phyloP scores from a whole-genome alignment of 2,113 vertebrate genomes.

The Hippocampus comes region DNA sequence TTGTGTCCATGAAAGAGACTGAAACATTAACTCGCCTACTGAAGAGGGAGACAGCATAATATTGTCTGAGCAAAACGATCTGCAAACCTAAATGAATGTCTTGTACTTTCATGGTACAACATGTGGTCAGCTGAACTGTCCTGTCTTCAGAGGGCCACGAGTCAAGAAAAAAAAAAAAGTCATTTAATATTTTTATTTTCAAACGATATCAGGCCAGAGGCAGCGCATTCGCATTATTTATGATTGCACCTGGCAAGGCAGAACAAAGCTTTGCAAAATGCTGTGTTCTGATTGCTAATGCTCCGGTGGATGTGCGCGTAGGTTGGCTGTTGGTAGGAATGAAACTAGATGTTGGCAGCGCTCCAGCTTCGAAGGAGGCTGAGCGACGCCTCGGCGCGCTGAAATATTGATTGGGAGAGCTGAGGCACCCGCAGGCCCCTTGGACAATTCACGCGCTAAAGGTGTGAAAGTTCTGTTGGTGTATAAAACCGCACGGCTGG shows the following conservation, averaged over 20 bases:
- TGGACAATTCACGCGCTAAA: constrained; percentile 42
- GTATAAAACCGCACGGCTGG: constrained; percentile 4
- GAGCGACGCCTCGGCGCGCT: constrained; percentile 56
- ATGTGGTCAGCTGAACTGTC: background rate
- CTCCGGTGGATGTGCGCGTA: constrained; percentile 41
- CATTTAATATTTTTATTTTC: background rate
- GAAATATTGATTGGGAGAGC: constrained; percentile 66
- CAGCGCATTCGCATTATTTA: constrained; percentile 13
- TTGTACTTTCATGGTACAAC: background rate
- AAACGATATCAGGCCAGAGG: background rate
- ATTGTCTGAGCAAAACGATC: no score
- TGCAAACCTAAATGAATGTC: no score
- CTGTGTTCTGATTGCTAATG: constrained; percentile 22
- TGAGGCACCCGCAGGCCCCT: constrained; percentile 46
- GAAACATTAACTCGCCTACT: no score
- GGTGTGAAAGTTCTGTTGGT: constrained; percentile 37
- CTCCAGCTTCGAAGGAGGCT: constrained; percentile 63
- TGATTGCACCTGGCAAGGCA: constrained; percentile 48
- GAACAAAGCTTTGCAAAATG: constrained; percentile 21
- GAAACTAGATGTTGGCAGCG: constrained; percentile 55
- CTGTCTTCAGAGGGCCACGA: background rate
- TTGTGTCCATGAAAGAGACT: no score
- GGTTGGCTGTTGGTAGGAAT: constrained; percentile 45
- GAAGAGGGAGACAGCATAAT: no score
- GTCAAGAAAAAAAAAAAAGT: background rate